A percentile compares a stretch with the other conserved stretches of the same genome.
Evolutionary conservation across 2,113 vertebrate species (phyloP).

Genomic region (Scortum barcoo): DNA sequence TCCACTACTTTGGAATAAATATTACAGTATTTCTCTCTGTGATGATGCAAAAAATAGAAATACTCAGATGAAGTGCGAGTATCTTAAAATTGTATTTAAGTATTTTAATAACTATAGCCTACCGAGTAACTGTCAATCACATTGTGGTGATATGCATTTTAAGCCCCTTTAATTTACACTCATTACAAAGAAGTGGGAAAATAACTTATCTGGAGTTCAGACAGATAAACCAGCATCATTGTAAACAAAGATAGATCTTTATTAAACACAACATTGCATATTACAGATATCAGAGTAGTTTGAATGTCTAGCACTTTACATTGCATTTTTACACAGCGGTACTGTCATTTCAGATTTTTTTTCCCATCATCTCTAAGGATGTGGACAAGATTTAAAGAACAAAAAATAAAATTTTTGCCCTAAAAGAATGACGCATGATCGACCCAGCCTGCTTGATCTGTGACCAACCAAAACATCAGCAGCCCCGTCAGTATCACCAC

Average conservation of each 20-base stretch:
- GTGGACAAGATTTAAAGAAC: background rate
- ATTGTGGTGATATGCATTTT: background rate
- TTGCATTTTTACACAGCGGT: background rate
- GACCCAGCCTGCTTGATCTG: conserved; percentile 70
- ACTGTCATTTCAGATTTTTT: background rate
- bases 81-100: background rate
- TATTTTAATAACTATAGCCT: background rate
- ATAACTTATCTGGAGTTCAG: background rate
- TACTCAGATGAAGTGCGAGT: background rate
- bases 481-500: conserved; percentile 72
- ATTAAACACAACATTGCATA: conserved; percentile 32
- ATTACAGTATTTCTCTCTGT: background rate
- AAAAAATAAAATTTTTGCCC: background rate
- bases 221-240: background rate
- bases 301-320: background rate
- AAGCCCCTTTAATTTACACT: background rate
- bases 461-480: conserved; percentile 76
- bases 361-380: background rate
- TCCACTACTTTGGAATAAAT: background rate
- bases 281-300: background rate
- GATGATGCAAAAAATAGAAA: background rate
- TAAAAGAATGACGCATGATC: conserved; percentile 25
- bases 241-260: conserved; percentile 34
- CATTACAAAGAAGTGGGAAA: background rate
- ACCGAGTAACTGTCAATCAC: background rate